A percentile compares a stretch with the other conserved stretches of the same genome.
These are phyloP conservation scores for Allophyes oxyacanthae DNA, from an alignment of 2,888 invertebrate species.

Conservation along the genomic window DNA sequence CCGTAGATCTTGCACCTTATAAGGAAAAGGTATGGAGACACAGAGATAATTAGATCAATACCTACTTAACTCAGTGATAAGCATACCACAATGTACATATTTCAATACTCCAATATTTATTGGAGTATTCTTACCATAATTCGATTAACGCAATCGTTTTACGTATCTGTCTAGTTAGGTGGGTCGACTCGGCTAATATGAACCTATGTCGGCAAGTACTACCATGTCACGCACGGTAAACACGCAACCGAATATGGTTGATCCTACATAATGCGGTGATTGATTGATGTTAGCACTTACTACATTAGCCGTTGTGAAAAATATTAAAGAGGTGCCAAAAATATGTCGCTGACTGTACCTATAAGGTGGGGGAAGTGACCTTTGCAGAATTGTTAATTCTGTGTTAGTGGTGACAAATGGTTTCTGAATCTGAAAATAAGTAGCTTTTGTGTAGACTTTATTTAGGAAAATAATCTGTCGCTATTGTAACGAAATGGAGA, in stretches of 20 bases:
- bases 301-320: slow-evolving; percentile 69
- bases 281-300: slow-evolving; percentile 81
- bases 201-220: slow-evolving; percentile 70
- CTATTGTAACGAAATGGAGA: slow-evolving; percentile 13
- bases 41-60: no score
- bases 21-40: slow-evolving; percentile 3
- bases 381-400: slow-evolving; percentile 33
- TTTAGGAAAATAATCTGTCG: slow-evolving; percentile 27
- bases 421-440: slow-evolving; percentile 43
- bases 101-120: slow-evolving; percentile 45
- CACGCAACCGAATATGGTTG: slow-evolving; percentile 77
- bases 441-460: slow-evolving; percentile 28
- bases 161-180: slow-evolving; percentile 51
- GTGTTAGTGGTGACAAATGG: slow-evolving; percentile 41
- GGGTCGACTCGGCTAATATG: slow-evolving; percentile 62
- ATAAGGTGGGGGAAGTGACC: slow-evolving; percentile 30
- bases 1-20: no score
- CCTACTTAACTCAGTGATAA: slow-evolving; percentile 20
- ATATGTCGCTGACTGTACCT: slow-evolving; percentile 42
- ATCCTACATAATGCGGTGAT: slow-evolving; percentile 79
- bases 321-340: slow-evolving; percentile 59
- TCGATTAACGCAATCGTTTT: slow-evolving; percentile 52
- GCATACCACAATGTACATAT: slow-evolving; percentile 37
- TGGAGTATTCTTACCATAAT: no score
- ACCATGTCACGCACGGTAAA: slow-evolving; percentile 70